phyloP scores from a whole-genome alignment of 2,888 invertebrate genomes.

The Drosophila setosimentum region DNA sequence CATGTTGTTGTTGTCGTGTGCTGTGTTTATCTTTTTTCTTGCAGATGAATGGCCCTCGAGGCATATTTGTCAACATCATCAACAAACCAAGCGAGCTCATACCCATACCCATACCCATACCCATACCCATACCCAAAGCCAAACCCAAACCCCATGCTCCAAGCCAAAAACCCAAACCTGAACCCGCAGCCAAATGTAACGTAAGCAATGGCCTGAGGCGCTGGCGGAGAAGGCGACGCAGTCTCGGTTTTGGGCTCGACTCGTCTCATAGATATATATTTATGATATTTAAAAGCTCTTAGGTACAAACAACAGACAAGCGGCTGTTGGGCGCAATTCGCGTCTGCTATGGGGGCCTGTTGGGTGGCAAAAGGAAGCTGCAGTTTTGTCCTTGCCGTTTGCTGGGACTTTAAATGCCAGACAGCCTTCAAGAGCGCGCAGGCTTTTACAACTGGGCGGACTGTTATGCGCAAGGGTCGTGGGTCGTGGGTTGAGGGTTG shows the following conservation, averaged over 20 bases:
- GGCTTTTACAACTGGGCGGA: slow-evolving; percentile 32
- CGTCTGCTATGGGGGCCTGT: slow-evolving; percentile 9
- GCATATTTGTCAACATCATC: slow-evolving; percentile 83
- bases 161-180: slow-evolving; percentile 36
- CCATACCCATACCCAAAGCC: slow-evolving; percentile 17
- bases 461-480: background rate
- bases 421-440: slow-evolving; percentile 64
- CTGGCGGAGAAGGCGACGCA: background rate
- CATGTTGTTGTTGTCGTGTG: slow-evolving; percentile 13
- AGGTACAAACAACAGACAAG: slow-evolving; percentile 81
- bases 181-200: slow-evolving; percentile 56
- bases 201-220: slow-evolving; percentile 35
- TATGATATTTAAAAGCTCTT: slow-evolving; percentile 83
- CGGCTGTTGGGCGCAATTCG: slow-evolving; percentile 51
- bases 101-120: slow-evolving; percentile 12
- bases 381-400: slow-evolving; percentile 62
- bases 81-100: slow-evolving; percentile 46
- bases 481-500: background rate
- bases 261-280: slow-evolving; percentile 76
- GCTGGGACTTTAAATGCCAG: slow-evolving; percentile 67
- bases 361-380: slow-evolving; percentile 50
- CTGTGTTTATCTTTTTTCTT: slow-evolving; percentile 65
- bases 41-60: slow-evolving; percentile 72
- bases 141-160: slow-evolving; percentile 24
- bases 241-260: slow-evolving; percentile 44